phyloP scores from a whole-genome alignment of 2,888 invertebrate genomes.

The Habroteleia sp. region DNA sequence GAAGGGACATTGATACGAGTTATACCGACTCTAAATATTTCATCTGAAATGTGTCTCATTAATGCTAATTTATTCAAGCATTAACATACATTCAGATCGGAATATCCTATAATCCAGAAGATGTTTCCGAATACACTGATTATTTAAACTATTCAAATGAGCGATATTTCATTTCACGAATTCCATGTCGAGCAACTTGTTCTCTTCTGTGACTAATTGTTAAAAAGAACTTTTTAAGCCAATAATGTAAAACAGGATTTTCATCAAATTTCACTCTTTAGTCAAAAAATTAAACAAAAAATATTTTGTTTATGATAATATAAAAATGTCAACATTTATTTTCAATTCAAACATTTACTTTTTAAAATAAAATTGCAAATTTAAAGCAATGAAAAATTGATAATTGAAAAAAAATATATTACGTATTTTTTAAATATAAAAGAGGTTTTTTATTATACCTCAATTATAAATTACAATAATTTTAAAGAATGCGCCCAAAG shows the following conservation, averaged over 20 bases:
- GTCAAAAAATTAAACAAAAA: no score
- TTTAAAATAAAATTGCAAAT: background rate
- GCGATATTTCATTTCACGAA: slow-evolving; percentile 26
- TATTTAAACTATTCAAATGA: slow-evolving; percentile 43
- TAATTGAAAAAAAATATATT: no score
- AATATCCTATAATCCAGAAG: slow-evolving; percentile 42
- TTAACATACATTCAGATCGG: slow-evolving; percentile 48
- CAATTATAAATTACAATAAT: no score
- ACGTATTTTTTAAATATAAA: no score
- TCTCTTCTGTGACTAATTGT: slow-evolving; percentile 9
- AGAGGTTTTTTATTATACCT: no score
- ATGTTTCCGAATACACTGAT: slow-evolving; percentile 46
- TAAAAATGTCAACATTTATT: no score
- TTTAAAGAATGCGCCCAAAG: no score
- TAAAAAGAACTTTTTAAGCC: slow-evolving; percentile 14
- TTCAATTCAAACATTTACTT: no score
- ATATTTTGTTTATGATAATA: no score
- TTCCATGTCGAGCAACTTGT: slow-evolving; percentile 22
- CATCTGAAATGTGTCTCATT: slow-evolving; percentile 41
- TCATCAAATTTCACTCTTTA: background rate
- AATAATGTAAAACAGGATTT: slow-evolving; percentile 1
- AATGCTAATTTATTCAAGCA: slow-evolving; percentile 51
- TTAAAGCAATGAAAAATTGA: background rate
- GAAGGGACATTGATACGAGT: slow-evolving; percentile 14
- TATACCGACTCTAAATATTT: slow-evolving; percentile 35